These are phyloP conservation scores for Synanthedon formicaeformis DNA, from an alignment of 2,888 invertebrate genomes.

Conservation along the genomic window DNA sequence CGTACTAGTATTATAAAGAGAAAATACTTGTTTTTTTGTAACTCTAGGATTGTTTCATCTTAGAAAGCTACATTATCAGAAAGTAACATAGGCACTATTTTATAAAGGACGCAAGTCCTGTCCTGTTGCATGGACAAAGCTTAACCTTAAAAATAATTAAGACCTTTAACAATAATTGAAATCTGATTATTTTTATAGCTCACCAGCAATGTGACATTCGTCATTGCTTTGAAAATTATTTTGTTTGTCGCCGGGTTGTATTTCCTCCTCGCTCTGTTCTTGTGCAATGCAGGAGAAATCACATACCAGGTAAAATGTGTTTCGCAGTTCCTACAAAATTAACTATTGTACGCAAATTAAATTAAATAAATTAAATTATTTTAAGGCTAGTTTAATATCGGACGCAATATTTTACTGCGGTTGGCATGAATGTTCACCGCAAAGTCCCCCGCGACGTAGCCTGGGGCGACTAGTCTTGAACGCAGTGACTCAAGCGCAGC, in stretches of 20 bases:
- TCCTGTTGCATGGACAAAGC: too few species aligned
- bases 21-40: too few species aligned
- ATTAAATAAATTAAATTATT: neutral
- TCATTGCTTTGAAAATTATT: slow-evolving; percentile 41
- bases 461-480: slow-evolving; percentile 34
- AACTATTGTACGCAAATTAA: too few species aligned
- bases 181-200: slow-evolving; percentile 24
- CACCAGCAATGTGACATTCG: slow-evolving; percentile 36
- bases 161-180: too few species aligned
- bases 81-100: too few species aligned
- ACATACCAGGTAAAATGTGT: slow-evolving; percentile 41
- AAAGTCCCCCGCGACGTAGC: slow-evolving; percentile 17
- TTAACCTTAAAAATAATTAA: too few species aligned
- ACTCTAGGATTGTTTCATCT: too few species aligned
- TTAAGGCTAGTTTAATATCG: slow-evolving; percentile 43
- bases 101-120: too few species aligned
- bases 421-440: slow-evolving; percentile 35
- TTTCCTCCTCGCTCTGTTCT: slow-evolving; percentile 45
- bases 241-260: slow-evolving; percentile 44
- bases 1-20: too few species aligned
- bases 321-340: too few species aligned
- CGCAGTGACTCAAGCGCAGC: slow-evolving; percentile 43
- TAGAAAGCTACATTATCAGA: too few species aligned
- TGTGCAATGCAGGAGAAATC: slow-evolving; percentile 61
- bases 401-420: slow-evolving; percentile 56